Conservation (phyloP, 2,888 invertebrate genomes). For the Buathra laborator region DNA sequence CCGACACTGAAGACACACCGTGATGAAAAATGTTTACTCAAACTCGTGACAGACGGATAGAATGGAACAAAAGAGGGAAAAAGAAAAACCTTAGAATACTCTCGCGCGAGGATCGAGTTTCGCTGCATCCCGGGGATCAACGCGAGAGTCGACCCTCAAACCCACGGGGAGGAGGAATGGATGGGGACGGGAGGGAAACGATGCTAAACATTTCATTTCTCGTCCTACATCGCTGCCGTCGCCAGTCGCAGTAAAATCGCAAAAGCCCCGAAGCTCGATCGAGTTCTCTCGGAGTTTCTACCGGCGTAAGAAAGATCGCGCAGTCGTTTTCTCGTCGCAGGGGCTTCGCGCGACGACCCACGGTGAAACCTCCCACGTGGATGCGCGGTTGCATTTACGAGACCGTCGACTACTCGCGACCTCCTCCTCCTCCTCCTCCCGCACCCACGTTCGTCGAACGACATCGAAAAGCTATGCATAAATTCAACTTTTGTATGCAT, state of each 20-base stretch:
- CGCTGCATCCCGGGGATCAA: too few relatives aligned
- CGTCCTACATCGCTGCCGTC: slow-evolving; percentile 46
- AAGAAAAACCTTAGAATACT: too few relatives aligned
- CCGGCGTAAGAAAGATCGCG: background rate
- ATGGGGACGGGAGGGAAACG: slow-evolving; percentile 48
- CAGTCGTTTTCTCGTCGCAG: background rate
- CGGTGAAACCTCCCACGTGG: background rate
- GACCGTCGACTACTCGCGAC: background rate
- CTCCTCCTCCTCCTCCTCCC: too few relatives aligned
- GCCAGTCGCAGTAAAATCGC: background rate
- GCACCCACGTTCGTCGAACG: background rate
- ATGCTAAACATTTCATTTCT: slow-evolving; percentile 64
- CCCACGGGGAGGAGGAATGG: too few relatives aligned
- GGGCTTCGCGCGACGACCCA: slow-evolving; percentile 7
- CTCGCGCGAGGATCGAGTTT: too few relatives aligned
- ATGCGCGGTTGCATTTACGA: slow-evolving; percentile 23
- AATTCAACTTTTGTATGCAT: slow-evolving; percentile 65
- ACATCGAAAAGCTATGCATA: slow-evolving; percentile 70
- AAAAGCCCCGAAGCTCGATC: background rate
- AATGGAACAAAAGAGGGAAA: too few relatives aligned
- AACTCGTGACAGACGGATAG: too few relatives aligned
- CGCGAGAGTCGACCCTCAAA: too few relatives aligned
- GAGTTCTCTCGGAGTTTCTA: background rate
- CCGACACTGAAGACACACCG: too few relatives aligned
- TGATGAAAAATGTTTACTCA: too few relatives aligned